Evolutionary conservation across 2,888 invertebrate species (phyloP).

Genomic region (Tipula lateralis): DNA sequence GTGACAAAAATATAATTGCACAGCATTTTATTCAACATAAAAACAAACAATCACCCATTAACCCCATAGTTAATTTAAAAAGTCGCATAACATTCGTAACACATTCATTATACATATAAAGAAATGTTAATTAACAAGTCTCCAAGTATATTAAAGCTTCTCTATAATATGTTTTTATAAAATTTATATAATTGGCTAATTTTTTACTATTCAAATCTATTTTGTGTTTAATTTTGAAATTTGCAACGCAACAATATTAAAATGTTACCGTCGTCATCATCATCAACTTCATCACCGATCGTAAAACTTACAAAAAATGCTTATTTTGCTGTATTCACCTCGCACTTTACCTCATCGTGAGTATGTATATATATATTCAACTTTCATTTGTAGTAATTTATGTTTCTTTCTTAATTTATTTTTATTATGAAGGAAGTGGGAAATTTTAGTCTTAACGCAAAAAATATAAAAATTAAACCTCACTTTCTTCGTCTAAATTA

Average conservation of each 20-base stretch:
- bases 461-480: neutral
- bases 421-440: neutral
- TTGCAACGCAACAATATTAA: neutral
- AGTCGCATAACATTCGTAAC: neutral
- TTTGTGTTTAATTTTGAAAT: constrained; percentile 1
- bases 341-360: neutral
- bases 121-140: neutral
- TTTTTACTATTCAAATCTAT: neutral
- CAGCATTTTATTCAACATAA: neutral
- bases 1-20: constrained; percentile 44
- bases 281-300: neutral
- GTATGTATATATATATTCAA: neutral
- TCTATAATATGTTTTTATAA: no score
- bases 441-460: constrained; percentile 1
- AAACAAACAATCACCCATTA: neutral
- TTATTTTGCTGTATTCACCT: neutral
- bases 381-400: constrained; percentile 4
- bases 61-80: neutral
- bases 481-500: neutral
- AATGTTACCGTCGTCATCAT: neutral
- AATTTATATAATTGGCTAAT: neutral
- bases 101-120: neutral
- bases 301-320: neutral
- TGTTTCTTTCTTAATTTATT: constrained; percentile 19
- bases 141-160: neutral